phyloP scores from a whole-genome alignment of 2,113 vertebrate genomes.

The Hypomesus transpacificus region DNA sequence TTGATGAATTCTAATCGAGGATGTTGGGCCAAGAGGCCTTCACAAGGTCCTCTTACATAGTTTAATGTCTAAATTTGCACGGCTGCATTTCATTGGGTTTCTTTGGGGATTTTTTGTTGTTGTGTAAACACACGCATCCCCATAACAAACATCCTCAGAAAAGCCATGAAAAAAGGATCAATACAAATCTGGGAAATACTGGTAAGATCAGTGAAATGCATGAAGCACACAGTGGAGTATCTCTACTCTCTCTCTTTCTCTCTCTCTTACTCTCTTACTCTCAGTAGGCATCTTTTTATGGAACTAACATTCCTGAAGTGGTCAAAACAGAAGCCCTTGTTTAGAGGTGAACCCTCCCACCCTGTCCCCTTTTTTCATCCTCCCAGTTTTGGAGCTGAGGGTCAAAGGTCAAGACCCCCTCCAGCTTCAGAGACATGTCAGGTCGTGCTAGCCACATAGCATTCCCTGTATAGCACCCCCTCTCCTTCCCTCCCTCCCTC shows the following conservation, averaged over 20 bases:
- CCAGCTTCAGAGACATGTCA: slow-evolving; percentile 78
- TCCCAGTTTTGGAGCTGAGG: slow-evolving; percentile 72
- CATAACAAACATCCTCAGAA: too few relatives aligned
- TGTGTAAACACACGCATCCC: too few relatives aligned
- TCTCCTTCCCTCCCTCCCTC: slow-evolving; percentile 18
- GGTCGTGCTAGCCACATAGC: slow-evolving; percentile 77
- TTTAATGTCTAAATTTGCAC: background rate
- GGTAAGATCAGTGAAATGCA: too few relatives aligned
- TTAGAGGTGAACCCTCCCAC: slow-evolving; percentile 71
- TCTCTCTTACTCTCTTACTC: slow-evolving; percentile 20
- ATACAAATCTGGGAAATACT: too few relatives aligned
- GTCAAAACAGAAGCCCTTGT: slow-evolving; percentile 76
- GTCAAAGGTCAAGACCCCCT: slow-evolving; percentile 76
- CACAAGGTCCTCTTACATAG: background rate
- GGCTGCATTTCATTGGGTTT: background rate
- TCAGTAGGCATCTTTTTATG: slow-evolving; percentile 72
- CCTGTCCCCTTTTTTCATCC: slow-evolving; percentile 73
- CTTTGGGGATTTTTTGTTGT: background rate
- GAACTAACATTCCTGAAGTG: slow-evolving; percentile 72
- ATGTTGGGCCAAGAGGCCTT: slow-evolving; percentile 23
- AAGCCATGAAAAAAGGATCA: too few relatives aligned
- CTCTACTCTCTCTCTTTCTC: slow-evolving; percentile 20
- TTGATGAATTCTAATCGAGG: slow-evolving; percentile 41
- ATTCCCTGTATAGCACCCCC: slow-evolving; percentile 69
- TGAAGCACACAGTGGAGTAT: background rate